These are phyloP conservation scores for Bovichtus variegatus DNA, from an alignment of 2,797 vertebrate species.

Conservation along the genomic window DNA sequence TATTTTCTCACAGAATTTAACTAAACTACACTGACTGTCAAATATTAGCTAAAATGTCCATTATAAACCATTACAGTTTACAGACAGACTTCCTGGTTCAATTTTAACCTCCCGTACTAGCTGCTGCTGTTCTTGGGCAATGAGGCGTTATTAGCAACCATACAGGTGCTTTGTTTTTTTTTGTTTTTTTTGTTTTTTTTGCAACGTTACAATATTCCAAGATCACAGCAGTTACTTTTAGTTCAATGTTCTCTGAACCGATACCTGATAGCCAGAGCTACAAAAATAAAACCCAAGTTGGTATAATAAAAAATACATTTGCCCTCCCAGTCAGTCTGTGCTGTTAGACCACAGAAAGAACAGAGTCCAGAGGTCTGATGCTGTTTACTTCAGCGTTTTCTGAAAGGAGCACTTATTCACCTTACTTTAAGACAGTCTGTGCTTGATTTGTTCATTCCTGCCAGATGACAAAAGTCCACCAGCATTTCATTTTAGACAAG, in stretches of 20 bases:
- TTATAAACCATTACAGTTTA: not conserved
- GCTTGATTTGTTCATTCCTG: not conserved
- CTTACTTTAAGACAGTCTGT: not conserved
- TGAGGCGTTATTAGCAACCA: not conserved
- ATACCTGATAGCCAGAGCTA: not conserved
- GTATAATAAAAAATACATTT: not conserved
- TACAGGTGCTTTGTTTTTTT: not conserved
- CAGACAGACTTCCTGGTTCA: not conserved
- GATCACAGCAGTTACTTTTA: not conserved
- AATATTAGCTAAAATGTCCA: not conserved
- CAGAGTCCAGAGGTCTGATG: not conserved
- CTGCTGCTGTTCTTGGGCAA: not conserved
- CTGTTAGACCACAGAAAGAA: not conserved
- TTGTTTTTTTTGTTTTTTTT: not conserved
- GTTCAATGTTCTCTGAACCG: not conserved
- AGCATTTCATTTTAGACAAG: not conserved
- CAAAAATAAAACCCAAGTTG: not conserved
- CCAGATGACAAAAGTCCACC: not conserved
- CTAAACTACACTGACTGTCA: too few relatives aligned
- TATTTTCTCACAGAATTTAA: not conserved
- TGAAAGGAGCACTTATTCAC: not conserved
- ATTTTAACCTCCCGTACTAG: not conserved
- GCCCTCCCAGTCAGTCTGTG: not conserved
- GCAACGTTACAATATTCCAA: not conserved
- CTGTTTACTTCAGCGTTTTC: not conserved